A percentile compares a stretch with the other conserved stretches of the same genome.
Evolutionary conservation across 2,113 vertebrate genomes (phyloP).

Genomic region (Mustela lutreola): DNA sequence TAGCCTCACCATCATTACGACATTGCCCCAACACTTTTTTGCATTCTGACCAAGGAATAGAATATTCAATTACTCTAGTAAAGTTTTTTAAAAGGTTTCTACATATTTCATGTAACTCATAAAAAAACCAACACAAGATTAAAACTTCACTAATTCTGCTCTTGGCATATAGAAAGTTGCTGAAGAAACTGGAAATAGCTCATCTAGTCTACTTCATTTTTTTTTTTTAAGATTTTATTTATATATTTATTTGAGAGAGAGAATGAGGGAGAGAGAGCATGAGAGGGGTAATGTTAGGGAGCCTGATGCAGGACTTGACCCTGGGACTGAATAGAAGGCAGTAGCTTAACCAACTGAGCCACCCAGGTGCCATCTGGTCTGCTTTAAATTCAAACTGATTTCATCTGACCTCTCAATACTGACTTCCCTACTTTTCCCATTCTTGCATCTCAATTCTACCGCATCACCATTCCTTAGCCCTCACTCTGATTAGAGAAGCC

Average conservation of each 20-base stretch:
- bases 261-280: no score
- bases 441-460: not conserved
- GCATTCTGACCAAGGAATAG: conserved; percentile 12
- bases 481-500: not conserved
- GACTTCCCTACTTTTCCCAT: not conserved
- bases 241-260: no score
- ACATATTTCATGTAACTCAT: not conserved
- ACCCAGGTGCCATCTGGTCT: not conserved
- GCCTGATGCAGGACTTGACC: no score
- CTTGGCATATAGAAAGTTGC: not conserved
- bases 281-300: no score
- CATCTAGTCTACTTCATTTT: not conserved
- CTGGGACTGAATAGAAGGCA: no score
- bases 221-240: no score
- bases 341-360: no score
- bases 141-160: not conserved
- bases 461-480: not conserved
- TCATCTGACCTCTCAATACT: not conserved
- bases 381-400: not conserved
- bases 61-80: not conserved
- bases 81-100: not conserved
- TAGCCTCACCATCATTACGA: not conserved
- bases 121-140: not conserved
- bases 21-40: conserved; percentile 4
- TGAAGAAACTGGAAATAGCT: not conserved